Base-by-base conservation (phyloP, 2,113 vertebrate genomes). In the Ceratotherium simum region DNA sequence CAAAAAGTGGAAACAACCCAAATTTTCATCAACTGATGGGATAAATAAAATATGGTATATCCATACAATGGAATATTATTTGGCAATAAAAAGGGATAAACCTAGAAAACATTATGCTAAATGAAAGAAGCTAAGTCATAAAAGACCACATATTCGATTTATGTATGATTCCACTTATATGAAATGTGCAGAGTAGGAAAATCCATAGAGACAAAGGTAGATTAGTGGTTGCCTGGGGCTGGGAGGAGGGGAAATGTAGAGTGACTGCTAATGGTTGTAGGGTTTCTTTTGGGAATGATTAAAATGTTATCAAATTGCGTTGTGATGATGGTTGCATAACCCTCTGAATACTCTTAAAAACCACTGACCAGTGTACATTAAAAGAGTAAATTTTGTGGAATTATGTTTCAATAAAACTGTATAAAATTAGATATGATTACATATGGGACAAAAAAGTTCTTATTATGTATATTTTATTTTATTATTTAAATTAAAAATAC, bases 371-470 rank as follows among this genome's bases (percentile, higher is more conserved):
- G 2, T 65, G 11, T 62, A 82, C 11, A 87, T 78, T 95, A 51
- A 91, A 94, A 76, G 16, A 25, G 7, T 80, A 62, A 73, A 33
- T 94, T 91, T 95, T 89, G 72, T 78, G 31, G 72, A 88, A 76
- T 81, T 95, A 51, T 90, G 67, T 78, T 69, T 94, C 21, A 89
- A 4, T 76, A 91, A 72, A 96, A 33, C 60, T 93, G 2, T 65
- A 39, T 95, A 90, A 96, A 95, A 91, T 76, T 88, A 98, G 84
- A 11, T 95, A 72, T 4, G 86, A n/a, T 86, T 93, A 79, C 17
- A 20, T 70, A 14, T 93, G 39, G 36, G 25, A 58, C 29, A 82
- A 70, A 95, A 86, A 78, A 93, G 4, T 76, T 88, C 10, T 75
- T 70, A 81, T 62, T 79, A 33, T 69, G 1, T 73, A 5, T 86